Evolutionary conservation across 1,140 invertebrate species (phyloP), one percentile per base, ranked within the genome.

Genomic region (Anagrus nilaparvatae): DNA sequence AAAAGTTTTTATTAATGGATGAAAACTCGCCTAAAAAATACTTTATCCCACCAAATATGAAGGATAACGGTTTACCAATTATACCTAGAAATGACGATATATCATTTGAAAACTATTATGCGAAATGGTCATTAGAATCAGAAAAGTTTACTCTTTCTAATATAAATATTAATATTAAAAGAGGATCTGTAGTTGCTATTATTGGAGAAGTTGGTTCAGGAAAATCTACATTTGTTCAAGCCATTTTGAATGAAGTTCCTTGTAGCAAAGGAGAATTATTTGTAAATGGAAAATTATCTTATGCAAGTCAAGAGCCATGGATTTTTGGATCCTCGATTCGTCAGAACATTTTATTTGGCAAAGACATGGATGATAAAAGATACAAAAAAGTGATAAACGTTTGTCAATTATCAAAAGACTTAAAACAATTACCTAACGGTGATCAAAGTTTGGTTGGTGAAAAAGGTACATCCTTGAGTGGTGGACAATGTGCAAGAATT

Each of bases 281-380:
- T 33, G 67, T 91, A 0, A 74, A 76, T 30, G 92, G 92, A 13
- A 78, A 69, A 25, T 64, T 95, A 5, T 83, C 87, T 1, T 97
- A 94, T 62, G 81, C 87, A 10, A 83, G 87, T n/a, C 92, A 97
- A 62, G 86, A 94, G 52, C 79, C 91, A 0, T 97, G 91, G 91
- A 73, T 95, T 0, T 87, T 88, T 58, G 64, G 75, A 43, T 83
- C 81, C 10, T 55, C 78, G 30, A 76, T 88, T 4, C 69, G 81
- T 25, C 84, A 94, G 55, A 97, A 97, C 62, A 92, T 97, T 35
- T 54, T 93, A 0, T 95, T 96, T 65, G 91, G 90, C 0, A 69
- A 77, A 43, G 60, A 74, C 21, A 84, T 84, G 72, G 74, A 88
- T 54, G 72, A 76, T 46, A 69, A 76, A 30, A 75, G 79, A 20